These are phyloP conservation scores for Chionodraco myersi DNA, from an alignment of 2,113 vertebrate genomes.

Conservation along the genomic window DNA sequence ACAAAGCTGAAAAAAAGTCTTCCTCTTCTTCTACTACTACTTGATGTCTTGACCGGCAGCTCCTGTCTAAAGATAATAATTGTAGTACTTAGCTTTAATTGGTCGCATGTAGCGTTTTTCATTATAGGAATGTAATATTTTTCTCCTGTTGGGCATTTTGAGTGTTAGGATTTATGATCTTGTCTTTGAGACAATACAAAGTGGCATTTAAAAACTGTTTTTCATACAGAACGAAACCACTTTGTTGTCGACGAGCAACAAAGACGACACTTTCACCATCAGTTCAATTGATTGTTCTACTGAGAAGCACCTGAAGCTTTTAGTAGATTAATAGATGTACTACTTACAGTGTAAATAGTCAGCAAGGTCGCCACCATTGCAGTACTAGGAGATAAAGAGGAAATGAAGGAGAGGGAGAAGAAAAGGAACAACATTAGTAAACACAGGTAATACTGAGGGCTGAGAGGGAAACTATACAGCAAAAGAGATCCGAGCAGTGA, in stretches of 20 bases:
- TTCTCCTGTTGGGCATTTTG: neutral
- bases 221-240: neutral
- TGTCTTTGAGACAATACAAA: neutral
- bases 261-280: conserved; percentile 16
- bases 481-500: conserved; percentile 47
- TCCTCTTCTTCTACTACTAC: neutral
- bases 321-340: conserved; percentile 69
- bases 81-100: neutral
- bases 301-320: neutral
- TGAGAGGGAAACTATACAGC: conserved; percentile 14
- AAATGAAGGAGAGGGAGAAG: conserved; percentile 11
- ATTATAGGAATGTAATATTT: neutral
- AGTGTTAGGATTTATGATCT: neutral
- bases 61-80: neutral
- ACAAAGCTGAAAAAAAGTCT: neutral
- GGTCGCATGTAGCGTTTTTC: neutral
- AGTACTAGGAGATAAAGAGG: conserved; percentile 86
- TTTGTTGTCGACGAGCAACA: neutral
- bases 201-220: neutral
- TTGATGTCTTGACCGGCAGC: neutral
- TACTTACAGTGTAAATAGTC: conserved; percentile 96
- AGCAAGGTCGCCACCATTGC: conserved; percentile 97
- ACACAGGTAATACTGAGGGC: conserved; percentile 18
- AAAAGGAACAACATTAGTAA: conserved; percentile 33
- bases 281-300: neutral